Percentiles rank a stretch among this genome's conserved stretches.
phyloP scores from a whole-genome alignment of 1,140 invertebrate species.

The Caenorhabditis remanei region DNA sequence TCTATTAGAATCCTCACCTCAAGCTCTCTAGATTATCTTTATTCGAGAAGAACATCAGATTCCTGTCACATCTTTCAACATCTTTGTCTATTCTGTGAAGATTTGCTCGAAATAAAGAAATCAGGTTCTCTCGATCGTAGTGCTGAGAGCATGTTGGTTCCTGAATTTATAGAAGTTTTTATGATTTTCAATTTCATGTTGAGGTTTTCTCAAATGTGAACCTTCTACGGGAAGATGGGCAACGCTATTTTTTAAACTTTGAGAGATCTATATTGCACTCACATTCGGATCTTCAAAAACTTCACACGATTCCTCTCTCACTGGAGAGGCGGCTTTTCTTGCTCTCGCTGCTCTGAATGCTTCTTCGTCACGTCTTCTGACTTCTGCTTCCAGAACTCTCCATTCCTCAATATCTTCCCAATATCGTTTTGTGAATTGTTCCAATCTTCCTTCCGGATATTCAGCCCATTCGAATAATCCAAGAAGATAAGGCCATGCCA shows the following conservation, averaged over 20 bases:
- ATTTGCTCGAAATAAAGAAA: slow-evolving; percentile 85
- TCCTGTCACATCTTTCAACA: slow-evolving; percentile 92
- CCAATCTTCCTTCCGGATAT: slow-evolving; percentile 83
- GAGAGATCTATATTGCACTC: no score
- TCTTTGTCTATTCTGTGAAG: slow-evolving; percentile 95
- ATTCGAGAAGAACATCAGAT: slow-evolving; percentile 89
- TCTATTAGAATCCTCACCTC: slow-evolving; percentile 77
- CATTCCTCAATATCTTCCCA: slow-evolving; percentile 88
- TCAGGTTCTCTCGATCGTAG: slow-evolving; percentile 31
- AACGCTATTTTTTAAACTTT: no score
- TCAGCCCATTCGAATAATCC: slow-evolving; percentile 88
- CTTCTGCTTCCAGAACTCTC: slow-evolving; percentile 92
- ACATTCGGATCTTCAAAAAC: slow-evolving; percentile 72
- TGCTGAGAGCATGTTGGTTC: slow-evolving; percentile 29
- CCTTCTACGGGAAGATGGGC: no score
- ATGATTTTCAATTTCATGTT: no score
- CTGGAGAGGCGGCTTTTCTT: slow-evolving; percentile 63
- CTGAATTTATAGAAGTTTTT: background rate
- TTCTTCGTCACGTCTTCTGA: slow-evolving; percentile 86
- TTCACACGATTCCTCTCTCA: slow-evolving; percentile 71
- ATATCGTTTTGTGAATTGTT: slow-evolving; percentile 83
- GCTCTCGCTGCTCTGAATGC: slow-evolving; percentile 67
- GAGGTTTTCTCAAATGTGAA: no score
- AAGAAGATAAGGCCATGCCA: slow-evolving; percentile 85
- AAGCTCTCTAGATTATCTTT: slow-evolving; percentile 90